Base-by-base conservation (phyloP, 2,797 vertebrate genomes). In the Brachyalestes nurse region DNA sequence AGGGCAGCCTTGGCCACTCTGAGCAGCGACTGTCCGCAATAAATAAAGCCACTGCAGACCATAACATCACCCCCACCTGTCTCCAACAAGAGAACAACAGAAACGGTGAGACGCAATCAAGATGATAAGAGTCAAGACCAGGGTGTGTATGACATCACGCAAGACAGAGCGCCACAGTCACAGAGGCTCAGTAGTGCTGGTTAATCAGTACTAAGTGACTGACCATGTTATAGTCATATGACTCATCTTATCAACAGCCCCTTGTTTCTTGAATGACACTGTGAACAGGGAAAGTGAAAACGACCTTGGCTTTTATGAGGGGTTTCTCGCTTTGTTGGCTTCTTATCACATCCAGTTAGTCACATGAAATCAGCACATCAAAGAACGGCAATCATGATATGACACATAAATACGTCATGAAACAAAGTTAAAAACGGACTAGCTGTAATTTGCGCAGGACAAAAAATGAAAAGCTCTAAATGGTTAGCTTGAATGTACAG, bases 51-150 rank as follows among this genome's bases (percentile, higher is more conserved):
- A n/a, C 81, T 57, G 70, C 38, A 71, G 55, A 75, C 82, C 80
- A 75, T 88, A 76, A 73, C 88, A 73, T 87, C 88, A 85, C 53
- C 61, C 40, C 83, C 90, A 90, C 88, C 86, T 87, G 88, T 87
- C 83, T 72, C 75, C 72, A 21, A 80, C 57, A 19, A 76, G 70
- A 81, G 62, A 66, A 72, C 82, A 72, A 79, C 80, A 83, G 83
- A 82, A n/a, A 65, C 55, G 21, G 66, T 12, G 57, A 74, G 65
- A 72, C 47, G 57, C 74, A 83, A 72, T 72, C 17, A 28, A 57
- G 53, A 58, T 74, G 73, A 74, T 70, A 23, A 45, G n/a, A 62
- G 75, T 42, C 71, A 61, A 51, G 72, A 55, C 78, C 70, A 65
- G 42, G 16, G 47, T 7, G 13, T 49, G 53, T 55, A 61, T 74